These are phyloP conservation scores for Tromatobia lineatoria DNA, from an alignment of 2,888 invertebrate species.

Conservation along the genomic window DNA sequence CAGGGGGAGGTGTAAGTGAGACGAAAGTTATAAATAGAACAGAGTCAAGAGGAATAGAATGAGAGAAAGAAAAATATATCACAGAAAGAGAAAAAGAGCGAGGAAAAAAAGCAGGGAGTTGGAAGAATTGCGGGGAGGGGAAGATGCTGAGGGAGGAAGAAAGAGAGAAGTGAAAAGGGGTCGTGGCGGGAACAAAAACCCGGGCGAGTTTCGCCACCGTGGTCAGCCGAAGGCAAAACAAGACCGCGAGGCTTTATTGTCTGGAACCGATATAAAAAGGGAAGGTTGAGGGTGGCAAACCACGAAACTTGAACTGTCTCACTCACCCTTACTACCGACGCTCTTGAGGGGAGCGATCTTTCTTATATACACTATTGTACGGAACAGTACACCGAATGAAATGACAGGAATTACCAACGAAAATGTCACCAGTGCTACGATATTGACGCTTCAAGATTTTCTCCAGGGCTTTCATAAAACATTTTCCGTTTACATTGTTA, in stretches of 20 bases:
- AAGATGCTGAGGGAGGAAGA: conserved; percentile 45
- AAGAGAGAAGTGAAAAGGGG: conserved; percentile 66
- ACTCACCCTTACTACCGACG: conserved; percentile 16
- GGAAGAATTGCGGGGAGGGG: conserved; percentile 50
- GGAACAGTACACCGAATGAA: not conserved
- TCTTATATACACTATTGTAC: conserved; percentile 31
- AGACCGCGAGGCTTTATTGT: conserved; percentile 81
- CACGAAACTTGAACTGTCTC: conserved; percentile 68
- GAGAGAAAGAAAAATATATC: conserved; percentile 43
- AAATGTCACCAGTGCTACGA: not conserved
- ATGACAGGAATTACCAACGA: not conserved
- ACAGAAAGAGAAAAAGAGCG: conserved; percentile 51
- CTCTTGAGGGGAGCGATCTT: conserved; percentile 21
- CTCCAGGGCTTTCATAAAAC: not conserved
- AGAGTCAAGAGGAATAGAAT: conserved; percentile 42
- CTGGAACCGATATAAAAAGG: conserved; percentile 82
- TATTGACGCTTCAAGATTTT: conserved; percentile 5
- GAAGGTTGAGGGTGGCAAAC: conserved; percentile 68
- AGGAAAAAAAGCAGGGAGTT: conserved; percentile 25
- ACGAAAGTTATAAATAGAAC: conserved; percentile 65
- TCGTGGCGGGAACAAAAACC: conserved; percentile 73
- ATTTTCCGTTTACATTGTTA: not conserved
- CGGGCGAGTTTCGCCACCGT: conserved; percentile 76
- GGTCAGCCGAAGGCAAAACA: conserved; percentile 81
- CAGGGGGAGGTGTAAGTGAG: conserved; percentile 53